Evolutionary conservation across 53 echinoderm and acorn worm species (phyloP).

Genomic region (Henricia sp.): DNA sequence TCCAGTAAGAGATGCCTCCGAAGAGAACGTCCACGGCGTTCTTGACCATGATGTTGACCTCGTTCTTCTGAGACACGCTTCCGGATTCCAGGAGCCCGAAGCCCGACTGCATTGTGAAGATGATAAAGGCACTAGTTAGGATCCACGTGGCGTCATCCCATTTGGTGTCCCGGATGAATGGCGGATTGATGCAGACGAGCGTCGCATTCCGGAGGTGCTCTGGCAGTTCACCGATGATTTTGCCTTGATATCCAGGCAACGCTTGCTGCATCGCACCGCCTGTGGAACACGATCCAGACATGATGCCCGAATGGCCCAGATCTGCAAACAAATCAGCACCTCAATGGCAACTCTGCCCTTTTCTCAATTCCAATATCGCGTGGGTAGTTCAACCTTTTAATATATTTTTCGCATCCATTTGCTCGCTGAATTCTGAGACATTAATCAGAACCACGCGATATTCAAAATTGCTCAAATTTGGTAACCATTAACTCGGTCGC

Average conservation of each 20-base stretch:
- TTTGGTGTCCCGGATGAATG: background rate
- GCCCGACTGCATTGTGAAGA: conserved; percentile 89
- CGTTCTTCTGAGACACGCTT: conserved; percentile 78
- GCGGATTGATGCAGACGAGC: background rate
- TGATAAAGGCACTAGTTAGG: conserved; percentile 86
- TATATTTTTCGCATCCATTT: no score
- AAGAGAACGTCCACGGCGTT: conserved; percentile 87
- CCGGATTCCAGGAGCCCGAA: conserved; percentile 86
- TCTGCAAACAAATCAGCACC: background rate
- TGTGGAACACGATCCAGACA: background rate
- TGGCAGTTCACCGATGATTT: background rate
- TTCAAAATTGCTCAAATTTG: background rate
- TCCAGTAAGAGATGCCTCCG: conserved; percentile 87
- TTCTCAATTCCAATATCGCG: background rate
- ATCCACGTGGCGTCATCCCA: conserved; percentile 96
- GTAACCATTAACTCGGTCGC: conserved; percentile 5
- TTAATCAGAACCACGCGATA: background rate
- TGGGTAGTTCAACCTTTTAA: background rate
- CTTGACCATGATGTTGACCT: conserved; percentile 91
- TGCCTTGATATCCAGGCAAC: no score
- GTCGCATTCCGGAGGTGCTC: background rate
- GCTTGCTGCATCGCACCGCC: background rate
- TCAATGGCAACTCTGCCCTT: background rate
- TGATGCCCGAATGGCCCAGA: background rate
- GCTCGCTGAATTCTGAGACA: background rate